Base-by-base conservation (phyloP, 2,888 invertebrate species). In the Tetramorium bicarinatum region DNA sequence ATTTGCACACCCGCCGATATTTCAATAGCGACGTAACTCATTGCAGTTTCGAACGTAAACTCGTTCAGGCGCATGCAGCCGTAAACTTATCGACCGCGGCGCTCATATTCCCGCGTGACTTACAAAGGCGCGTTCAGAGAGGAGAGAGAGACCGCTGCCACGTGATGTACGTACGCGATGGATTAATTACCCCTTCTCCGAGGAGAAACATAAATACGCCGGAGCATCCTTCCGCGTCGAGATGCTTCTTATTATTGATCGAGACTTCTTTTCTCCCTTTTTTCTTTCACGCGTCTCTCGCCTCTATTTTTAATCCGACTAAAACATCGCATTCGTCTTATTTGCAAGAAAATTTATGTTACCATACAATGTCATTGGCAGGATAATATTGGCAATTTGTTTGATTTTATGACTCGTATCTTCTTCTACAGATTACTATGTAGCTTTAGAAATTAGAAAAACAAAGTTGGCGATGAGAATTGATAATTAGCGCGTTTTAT, bases 61-160 rank as follows among this genome's bases (percentile, higher is more conserved):
- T 87, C 79, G 80, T 85, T 80, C 77, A 64, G 82, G 89, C 69
- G 87, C 62, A 79, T 72, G 66, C 77, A 82, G 47, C 67, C 85
- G 81, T 85, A 80, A 85, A 82, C 67, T 85, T 87, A 89, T 89
- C 85, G 89, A 89, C 85, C 75, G 66, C 56, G 79, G 83, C 81
- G 76, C 79, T 84, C 81, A 61, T 69, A 72, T 85, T 66, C 71
- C 71, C 77, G 64, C 71, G 54, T 34, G 47, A 82, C 74, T 75
- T 62, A 69, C 81, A 81, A 75, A 75, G 61, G 81, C 64, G 62
- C 41, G 75, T 52, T 52, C 52, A 41, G 75, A 62, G 75, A 64
- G 41, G 6, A 21, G 34, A 38, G 49, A 64, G 62, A 25, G 38
- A 44, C 34, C 41, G 29, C 59, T 74, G 49, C 54, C 71, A 66